phyloP scores from a whole-genome alignment of 2,797 vertebrate genomes.

The Rhinatrema bivittatum region DNA sequence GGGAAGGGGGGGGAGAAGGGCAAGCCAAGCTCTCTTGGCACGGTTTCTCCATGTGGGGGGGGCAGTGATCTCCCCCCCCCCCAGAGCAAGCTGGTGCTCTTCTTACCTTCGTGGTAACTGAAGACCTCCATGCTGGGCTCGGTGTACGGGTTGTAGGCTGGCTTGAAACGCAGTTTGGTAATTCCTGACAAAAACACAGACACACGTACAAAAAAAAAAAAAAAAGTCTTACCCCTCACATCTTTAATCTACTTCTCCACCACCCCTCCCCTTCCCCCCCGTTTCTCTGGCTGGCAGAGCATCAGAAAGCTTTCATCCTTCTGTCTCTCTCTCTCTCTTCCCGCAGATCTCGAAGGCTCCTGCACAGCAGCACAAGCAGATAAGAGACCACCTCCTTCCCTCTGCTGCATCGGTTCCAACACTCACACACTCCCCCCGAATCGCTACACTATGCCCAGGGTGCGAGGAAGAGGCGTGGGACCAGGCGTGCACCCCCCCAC shows the following conservation, averaged over 20 bases:
- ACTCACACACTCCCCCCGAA: not conserved
- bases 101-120: slow-evolving; percentile 88
- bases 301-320: too few relatives aligned
- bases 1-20: not conserved
- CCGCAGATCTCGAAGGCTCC: too few relatives aligned
- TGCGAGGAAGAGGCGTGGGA: too few relatives aligned
- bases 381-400: not conserved
- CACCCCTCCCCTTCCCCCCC: rapidly evolving
- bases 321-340: not conserved
- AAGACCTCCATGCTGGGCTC: slow-evolving; percentile 97
- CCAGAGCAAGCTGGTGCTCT: too few relatives aligned
- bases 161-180: slow-evolving; percentile 88
- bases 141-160: slow-evolving; percentile 89
- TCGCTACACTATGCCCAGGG: not conserved
- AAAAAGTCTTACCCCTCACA: rapidly evolving
- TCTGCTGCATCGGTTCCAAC: not conserved
- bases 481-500: not conserved
- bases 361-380: not conserved
- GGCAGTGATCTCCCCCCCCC: not conserved
- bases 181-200: slow-evolving; percentile 59
- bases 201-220: too few relatives aligned
- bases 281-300: not conserved
- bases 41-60: too few relatives aligned
- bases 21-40: too few relatives aligned
- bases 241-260: too few relatives aligned